Conservation (phyloP, 2,888 invertebrate genomes). For the Zaprionus bogoriensis region DNA sequence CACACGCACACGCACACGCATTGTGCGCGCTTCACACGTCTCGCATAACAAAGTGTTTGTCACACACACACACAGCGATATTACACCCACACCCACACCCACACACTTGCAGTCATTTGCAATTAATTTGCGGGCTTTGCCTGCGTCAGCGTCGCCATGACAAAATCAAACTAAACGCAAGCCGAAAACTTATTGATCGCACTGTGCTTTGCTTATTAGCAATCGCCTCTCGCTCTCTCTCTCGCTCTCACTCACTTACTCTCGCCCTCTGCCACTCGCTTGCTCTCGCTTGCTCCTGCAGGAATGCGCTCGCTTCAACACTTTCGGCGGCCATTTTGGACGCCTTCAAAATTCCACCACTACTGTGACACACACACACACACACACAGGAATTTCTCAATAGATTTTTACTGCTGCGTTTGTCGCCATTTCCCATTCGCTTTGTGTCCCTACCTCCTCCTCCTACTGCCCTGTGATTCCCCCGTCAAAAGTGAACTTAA, state of each 20-base stretch:
- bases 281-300: slow-evolving; percentile 4
- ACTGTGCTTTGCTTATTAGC: slow-evolving; percentile 22
- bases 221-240: background rate
- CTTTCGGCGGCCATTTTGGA: slow-evolving; percentile 78
- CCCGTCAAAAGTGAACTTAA: slow-evolving; percentile 48
- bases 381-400: slow-evolving; percentile 43
- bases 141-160: slow-evolving; percentile 36
- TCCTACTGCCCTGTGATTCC: slow-evolving; percentile 1
- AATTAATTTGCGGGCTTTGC: slow-evolving; percentile 61
- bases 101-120: slow-evolving; percentile 29
- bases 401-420: slow-evolving; percentile 42
- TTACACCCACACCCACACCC: slow-evolving; percentile 10
- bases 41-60: slow-evolving; percentile 43
- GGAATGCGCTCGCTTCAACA: slow-evolving; percentile 55
- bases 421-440: slow-evolving; percentile 18
- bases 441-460: slow-evolving; percentile 6
- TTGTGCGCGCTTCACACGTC: slow-evolving; percentile 36
- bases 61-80: slow-evolving; percentile 8
- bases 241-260: background rate
- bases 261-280: background rate
- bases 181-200: slow-evolving; percentile 53
- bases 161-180: slow-evolving; percentile 23
- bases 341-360: slow-evolving; percentile 72
- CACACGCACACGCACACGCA: slow-evolving; percentile 36
- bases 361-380: slow-evolving; percentile 30